Base-by-base conservation (phyloP, 2,113 vertebrate species). In the Tetrao urogallus region DNA sequence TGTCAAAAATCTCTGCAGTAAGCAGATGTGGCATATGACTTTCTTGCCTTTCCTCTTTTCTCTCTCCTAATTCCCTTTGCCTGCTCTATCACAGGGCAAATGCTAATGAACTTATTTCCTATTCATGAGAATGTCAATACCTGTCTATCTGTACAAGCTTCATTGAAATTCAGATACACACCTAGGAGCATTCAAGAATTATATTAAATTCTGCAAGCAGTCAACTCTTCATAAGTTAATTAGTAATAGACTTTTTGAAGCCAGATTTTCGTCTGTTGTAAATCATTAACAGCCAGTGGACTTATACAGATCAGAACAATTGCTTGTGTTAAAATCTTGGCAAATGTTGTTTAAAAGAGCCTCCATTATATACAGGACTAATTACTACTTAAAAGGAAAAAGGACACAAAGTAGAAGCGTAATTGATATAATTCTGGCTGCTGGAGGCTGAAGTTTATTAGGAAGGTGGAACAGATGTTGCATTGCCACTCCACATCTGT, bases 81-180 rank as follows among this genome's bases (percentile, higher is more conserved):
- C 61, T 40, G 36, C 11, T 58, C 42, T 67, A 36, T 88, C 10
- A 5, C 21, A 69, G 42, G n/a, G 36, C 48, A 91, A 78, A 79
- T 50, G 75, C 56, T 93, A 89, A 94, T 89, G 81, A 93, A 85
- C 67, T 85, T n/a, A 87, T 93, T 58, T 95, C 67, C 17, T 88
- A 92, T 95, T 96, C 82, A 93, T 91, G 71, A 86, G 69, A 88
- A 86, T 88, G 87, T 83, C 92, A 89, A 86, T 93, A 93, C 73
- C 82, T 87, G 11, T 84, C 89, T 73, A 43, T 93, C 72, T 47
- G 50, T 86, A 82, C 8, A 82, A 34, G n/a, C 93, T 96, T 89
- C 75, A 88, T 92, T 93, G 78, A 76, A 82, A 95, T 94, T 94
- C 74, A 93, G 70, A 48, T 73, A n/a, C 32, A 40, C 50, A 72